Evolutionary conservation across 2,113 vertebrate genomes (phyloP).

Genomic region (Mormoops blainvillei): DNA sequence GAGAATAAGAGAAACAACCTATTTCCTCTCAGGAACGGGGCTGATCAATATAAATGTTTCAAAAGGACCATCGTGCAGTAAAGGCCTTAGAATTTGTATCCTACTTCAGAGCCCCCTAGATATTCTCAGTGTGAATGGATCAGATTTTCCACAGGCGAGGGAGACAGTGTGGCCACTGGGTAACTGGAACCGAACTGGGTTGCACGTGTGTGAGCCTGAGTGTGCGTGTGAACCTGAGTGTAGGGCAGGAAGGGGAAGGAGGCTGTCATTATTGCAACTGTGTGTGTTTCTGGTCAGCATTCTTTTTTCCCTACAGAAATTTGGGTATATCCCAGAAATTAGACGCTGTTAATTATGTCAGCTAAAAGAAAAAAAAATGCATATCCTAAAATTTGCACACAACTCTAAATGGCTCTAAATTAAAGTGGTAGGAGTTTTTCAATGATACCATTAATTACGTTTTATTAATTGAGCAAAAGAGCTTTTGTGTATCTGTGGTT

Average conservation of each 20-base stretch:
- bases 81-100: conserved; percentile 12
- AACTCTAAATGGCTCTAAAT: conserved; percentile 18
- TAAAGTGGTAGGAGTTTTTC: conserved; percentile 36
- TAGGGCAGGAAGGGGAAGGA: background rate
- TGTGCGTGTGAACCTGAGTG: background rate
- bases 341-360: background rate
- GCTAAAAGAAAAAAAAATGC: background rate
- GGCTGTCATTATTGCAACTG: background rate
- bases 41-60: conserved; percentile 54
- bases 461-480: conserved; percentile 41
- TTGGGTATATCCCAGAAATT: conserved; percentile 48
- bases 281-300: conserved; percentile 30
- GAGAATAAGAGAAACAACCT: conserved; percentile 40
- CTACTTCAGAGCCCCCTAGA: conserved; percentile 10
- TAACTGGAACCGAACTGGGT: background rate
- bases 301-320: background rate
- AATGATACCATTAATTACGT: conserved; percentile 24
- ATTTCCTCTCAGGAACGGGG: conserved; percentile 28
- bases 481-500: background rate
- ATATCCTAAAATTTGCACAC: conserved; percentile 8
- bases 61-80: conserved; percentile 18
- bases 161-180: background rate
- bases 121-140: background rate
- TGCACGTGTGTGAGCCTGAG: background rate
- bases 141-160: background rate